phyloP scores from a whole-genome alignment of 2,888 invertebrate genomes.

The Callosobruchus maculatus region DNA sequence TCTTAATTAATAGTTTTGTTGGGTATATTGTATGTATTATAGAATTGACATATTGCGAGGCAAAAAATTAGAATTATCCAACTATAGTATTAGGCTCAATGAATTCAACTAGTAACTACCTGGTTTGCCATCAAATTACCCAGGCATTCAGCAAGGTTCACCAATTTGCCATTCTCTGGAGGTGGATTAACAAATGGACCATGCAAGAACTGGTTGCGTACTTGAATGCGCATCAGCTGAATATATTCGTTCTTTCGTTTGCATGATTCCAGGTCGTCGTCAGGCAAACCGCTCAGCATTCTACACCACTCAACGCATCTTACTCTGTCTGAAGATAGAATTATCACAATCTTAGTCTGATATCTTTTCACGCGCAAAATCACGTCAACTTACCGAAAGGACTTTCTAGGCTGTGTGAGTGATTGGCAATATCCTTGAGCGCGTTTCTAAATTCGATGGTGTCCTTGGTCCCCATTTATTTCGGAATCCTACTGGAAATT shows the following conservation, averaged over 20 bases:
- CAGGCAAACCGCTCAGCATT: slow-evolving; percentile 49
- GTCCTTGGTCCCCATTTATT: slow-evolving; percentile 44
- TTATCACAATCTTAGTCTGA: neutral
- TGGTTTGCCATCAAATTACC: slow-evolving; percentile 46
- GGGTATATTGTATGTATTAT: too few species aligned
- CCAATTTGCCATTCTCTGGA: slow-evolving; percentile 42
- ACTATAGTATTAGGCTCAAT: too few species aligned
- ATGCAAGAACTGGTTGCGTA: slow-evolving; percentile 49
- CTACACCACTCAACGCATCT: slow-evolving; percentile 54
- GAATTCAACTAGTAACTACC: slow-evolving; percentile 19
- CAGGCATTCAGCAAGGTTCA: slow-evolving; percentile 50
- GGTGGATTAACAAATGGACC: slow-evolving; percentile 52
- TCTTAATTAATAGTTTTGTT: too few species aligned
- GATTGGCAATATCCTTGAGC: slow-evolving; percentile 42
- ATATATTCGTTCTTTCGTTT: slow-evolving; percentile 54
- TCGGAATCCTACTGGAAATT: neutral
- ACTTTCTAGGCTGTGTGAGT: slow-evolving; percentile 40
- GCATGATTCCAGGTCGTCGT: slow-evolving; percentile 47
- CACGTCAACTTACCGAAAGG: slow-evolving; percentile 40
- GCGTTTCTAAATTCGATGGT: slow-evolving; percentile 46
- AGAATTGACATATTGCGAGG: too few species aligned
- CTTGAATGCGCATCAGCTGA: slow-evolving; percentile 53
- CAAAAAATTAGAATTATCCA: too few species aligned
- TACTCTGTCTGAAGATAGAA: slow-evolving; percentile 48
- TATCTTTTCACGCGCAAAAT: neutral